Conservation (phyloP, 1,140 invertebrate species). For the Drosophila erecta region DNA sequence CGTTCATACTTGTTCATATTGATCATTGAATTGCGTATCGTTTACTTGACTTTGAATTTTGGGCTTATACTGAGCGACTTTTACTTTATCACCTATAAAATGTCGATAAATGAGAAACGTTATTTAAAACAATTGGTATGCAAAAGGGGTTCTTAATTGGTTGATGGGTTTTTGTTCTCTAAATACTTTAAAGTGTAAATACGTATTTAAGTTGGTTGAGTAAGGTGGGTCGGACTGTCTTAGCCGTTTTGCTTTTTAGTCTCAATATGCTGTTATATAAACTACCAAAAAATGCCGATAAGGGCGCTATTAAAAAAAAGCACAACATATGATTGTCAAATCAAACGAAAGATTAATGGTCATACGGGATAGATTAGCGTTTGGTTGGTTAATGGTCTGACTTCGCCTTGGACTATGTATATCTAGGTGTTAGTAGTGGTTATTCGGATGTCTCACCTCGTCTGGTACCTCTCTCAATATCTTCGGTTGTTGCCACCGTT, state of each 20-base stretch:
- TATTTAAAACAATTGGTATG: conserved; percentile 61
- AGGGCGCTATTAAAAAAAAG: conserved; percentile 14
- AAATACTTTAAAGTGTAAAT: conserved; percentile 41
- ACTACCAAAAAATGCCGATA: conserved; percentile 36
- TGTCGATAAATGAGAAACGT: conserved; percentile 82
- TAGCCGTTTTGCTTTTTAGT: conserved; percentile 35
- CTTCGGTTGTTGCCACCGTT: conserved; percentile 85
- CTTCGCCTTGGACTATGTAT: conserved; percentile 39
- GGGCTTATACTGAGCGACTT: conserved; percentile 78
- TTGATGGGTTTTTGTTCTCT: conserved; percentile 19
- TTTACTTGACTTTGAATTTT: conserved; percentile 83
- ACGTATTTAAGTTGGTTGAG: conserved; percentile 31
- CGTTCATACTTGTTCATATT: conserved; percentile 56
- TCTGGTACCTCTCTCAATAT: conserved; percentile 72
- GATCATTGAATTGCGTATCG: conserved; percentile 77
- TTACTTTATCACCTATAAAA: conserved; percentile 84
- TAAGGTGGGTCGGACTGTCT: conserved; percentile 25
- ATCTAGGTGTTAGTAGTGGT: conserved; percentile 48
- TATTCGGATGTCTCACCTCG: conserved; percentile 61
- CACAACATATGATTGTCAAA: conserved; percentile 6
- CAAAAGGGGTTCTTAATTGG: conserved; percentile 24
- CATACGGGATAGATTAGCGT: conserved; percentile 2
- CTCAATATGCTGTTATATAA: conserved; percentile 30
- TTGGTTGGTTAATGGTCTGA: conserved; percentile 42
- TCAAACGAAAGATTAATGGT: conserved; percentile 17